phyloP scores from a whole-genome alignment of 2,888 invertebrate genomes.

The Tachina grossa region DNA sequence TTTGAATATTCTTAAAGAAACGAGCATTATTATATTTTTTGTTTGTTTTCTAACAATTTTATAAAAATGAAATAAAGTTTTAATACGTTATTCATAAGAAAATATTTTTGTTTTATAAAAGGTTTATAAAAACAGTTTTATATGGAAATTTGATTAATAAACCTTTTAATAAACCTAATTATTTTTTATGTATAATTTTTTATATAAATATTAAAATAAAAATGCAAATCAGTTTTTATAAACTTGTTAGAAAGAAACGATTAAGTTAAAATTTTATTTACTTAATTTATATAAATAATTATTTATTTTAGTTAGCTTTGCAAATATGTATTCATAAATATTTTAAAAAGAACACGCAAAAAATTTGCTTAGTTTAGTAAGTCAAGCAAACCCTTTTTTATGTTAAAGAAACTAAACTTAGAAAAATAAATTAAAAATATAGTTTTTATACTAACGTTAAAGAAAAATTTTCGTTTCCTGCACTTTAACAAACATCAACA shows the following conservation, averaged over 20 bases:
- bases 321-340: slow-evolving; percentile 57
- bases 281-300: slow-evolving; percentile 63
- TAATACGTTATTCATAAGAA: neutral
- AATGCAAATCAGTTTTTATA: slow-evolving; percentile 39
- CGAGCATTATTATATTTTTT: slow-evolving; percentile 56
- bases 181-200: too few relatives aligned
- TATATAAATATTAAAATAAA: neutral
- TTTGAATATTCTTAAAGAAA: slow-evolving; percentile 63
- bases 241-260: slow-evolving; percentile 42
- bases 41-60: slow-evolving; percentile 46
- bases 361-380: slow-evolving; percentile 53
- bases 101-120: too few relatives aligned
- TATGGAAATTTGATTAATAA: too few relatives aligned
- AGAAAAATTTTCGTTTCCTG: slow-evolving; percentile 26
- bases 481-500: slow-evolving; percentile 50
- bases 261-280: slow-evolving; percentile 59
- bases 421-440: slow-evolving; percentile 60
- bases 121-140: too few relatives aligned
- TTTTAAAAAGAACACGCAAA: slow-evolving; percentile 59
- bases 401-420: slow-evolving; percentile 55
- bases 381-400: slow-evolving; percentile 56
- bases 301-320: slow-evolving; percentile 60
- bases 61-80: slow-evolving; percentile 50
- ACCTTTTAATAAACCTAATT: too few relatives aligned
- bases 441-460: slow-evolving; percentile 59